A percentile compares a stretch with the other conserved stretches of the same genome.
Conservation (phyloP, 2,113 vertebrate species). For the Orcinus orca region DNA sequence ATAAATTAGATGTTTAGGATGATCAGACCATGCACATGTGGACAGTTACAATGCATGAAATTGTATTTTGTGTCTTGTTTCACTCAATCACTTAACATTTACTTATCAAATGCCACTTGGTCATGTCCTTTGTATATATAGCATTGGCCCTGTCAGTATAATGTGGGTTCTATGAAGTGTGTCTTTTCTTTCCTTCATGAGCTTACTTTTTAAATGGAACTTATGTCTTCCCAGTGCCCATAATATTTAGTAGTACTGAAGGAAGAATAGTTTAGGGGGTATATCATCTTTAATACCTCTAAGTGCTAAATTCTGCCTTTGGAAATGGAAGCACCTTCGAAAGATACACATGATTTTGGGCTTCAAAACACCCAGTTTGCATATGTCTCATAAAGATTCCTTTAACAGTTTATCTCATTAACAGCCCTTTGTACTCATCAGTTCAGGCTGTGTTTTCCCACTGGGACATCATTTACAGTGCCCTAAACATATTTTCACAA, state of each 20-base stretch:
- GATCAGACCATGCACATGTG: not conserved
- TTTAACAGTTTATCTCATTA: constrained; percentile 57
- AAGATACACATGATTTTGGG: not conserved
- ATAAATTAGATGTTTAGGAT: not conserved
- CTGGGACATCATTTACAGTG: constrained; percentile 34
- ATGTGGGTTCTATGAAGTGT: not conserved
- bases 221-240: not conserved
- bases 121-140: not conserved
- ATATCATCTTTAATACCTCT: not conserved
- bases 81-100: constrained; percentile 33
- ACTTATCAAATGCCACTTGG: not conserved
- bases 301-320: constrained; percentile 31
- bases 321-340: constrained; percentile 35
- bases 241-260: not conserved
- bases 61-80: constrained; percentile 27
- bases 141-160: not conserved
- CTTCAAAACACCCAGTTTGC: constrained; percentile 2
- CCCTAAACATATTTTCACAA: constrained; percentile 57
- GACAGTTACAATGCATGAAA: not conserved
- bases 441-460: constrained; percentile 53
- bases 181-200: not conserved
- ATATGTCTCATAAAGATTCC: not conserved
- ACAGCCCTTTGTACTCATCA: constrained; percentile 17
- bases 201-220: not conserved
- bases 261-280: not conserved